Evolutionary conservation across 2,888 invertebrate species (phyloP).

Genomic region (Ceraclea dissimilis): DNA sequence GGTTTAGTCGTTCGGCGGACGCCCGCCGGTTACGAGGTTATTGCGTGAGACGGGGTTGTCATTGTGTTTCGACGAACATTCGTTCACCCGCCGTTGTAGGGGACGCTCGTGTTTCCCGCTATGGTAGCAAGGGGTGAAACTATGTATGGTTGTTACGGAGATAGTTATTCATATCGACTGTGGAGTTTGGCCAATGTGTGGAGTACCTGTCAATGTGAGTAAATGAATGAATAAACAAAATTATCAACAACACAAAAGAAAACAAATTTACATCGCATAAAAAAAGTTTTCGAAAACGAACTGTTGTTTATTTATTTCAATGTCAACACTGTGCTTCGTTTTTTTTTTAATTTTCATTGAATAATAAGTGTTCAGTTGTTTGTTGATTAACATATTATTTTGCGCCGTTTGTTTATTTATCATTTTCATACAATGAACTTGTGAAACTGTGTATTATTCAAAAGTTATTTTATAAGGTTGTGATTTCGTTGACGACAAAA

Average conservation of each 20-base stretch:
- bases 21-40: constrained; percentile 12
- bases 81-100: constrained; percentile 31
- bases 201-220: constrained; percentile 70
- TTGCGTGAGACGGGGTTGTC: constrained; percentile 5
- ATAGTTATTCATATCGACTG: constrained; percentile 69
- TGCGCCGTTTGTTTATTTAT: background rate
- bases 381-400: background rate
- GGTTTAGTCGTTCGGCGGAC: constrained; percentile 20
- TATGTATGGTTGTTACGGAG: constrained; percentile 67
- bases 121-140: constrained; percentile 74
- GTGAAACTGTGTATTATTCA: background rate
- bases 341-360: background rate
- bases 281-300: background rate
- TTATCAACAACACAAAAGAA: constrained; percentile 4
- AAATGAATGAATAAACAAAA: constrained; percentile 27
- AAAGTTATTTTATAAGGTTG: no score
- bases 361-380: no score
- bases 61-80: constrained; percentile 29
- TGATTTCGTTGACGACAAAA: no score
- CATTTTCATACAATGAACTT: background rate
- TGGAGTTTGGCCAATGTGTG: constrained; percentile 72
- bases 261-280: background rate
- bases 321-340: background rate
- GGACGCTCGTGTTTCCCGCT: constrained; percentile 33
- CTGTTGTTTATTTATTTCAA: background rate